A percentile compares a stretch with the other conserved stretches of the same genome.
Evolutionary conservation across 2,797 vertebrate genomes (phyloP).

Genomic region (Pseudochirops corinnae): DNA sequence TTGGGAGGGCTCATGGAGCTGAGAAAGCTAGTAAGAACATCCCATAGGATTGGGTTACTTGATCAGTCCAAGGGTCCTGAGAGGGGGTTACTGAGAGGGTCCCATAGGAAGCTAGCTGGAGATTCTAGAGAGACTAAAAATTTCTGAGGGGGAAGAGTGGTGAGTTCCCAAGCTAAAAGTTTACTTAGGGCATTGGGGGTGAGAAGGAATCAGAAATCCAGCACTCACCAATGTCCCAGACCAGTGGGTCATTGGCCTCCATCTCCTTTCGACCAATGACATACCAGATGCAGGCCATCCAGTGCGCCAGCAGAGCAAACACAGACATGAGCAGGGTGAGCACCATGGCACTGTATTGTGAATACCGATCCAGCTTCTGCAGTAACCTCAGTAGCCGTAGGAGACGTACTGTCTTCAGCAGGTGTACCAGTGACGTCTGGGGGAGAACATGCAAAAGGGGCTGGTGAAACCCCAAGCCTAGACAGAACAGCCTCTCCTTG

Average conservation of each 20-base stretch:
- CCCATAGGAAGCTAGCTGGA: not conserved
- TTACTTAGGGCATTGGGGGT: not conserved
- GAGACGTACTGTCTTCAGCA: constrained; percentile 95
- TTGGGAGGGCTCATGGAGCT: not conserved
- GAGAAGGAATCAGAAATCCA: constrained; percentile 25
- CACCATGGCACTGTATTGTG: constrained; percentile 97
- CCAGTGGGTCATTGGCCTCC: constrained; percentile 92
- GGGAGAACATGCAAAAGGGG: not conserved
- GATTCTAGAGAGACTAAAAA: not conserved
- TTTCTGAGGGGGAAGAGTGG: not conserved
- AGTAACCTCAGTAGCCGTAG: constrained; percentile 93
- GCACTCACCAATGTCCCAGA: constrained; percentile 96
- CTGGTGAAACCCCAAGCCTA: not conserved
- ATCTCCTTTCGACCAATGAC: constrained; percentile 94
- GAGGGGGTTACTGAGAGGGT: not conserved
- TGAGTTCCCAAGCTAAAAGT: not conserved
- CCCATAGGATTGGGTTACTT: not conserved
- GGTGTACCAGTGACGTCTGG: constrained; percentile 94
- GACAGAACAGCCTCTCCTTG: not conserved
- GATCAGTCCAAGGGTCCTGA: not conserved
- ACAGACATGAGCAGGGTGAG: constrained; percentile 96
- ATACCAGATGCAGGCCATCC: constrained; percentile 98
- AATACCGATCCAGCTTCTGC: constrained; percentile 97
- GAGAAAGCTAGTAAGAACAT: not conserved
- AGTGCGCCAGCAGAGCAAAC: constrained; percentile 96